Conservation (phyloP, 35 echinoderm and acorn worm species). For the Diadema setosum region DNA sequence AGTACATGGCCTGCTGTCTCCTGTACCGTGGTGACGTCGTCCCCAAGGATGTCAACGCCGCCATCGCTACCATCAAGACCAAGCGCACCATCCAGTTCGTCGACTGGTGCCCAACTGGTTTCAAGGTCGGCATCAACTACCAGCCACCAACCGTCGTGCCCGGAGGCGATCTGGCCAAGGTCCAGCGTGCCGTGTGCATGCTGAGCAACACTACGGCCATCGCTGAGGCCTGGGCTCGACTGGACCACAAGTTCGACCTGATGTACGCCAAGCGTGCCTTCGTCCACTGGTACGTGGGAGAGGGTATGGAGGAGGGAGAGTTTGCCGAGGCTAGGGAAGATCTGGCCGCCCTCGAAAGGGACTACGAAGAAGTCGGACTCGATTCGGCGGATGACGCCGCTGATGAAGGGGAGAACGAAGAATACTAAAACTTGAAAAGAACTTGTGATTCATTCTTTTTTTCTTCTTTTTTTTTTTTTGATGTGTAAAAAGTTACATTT, state of each 20-base stretch:
- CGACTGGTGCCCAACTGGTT: constrained; percentile 72
- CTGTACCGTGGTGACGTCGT: constrained; percentile 61
- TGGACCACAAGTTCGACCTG: constrained; percentile 70
- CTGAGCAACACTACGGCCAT: constrained; percentile 69
- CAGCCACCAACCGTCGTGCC: constrained; percentile 62
- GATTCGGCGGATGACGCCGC: background rate
- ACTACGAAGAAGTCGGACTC: constrained; percentile 44
- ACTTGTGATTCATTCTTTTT: no score
- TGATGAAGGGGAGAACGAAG: background rate
- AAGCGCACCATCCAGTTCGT: constrained; percentile 55
- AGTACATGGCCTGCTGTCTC: constrained; percentile 65
- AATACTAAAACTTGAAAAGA: background rate
- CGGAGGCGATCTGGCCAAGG: constrained; percentile 53
- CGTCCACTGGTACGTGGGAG: constrained; percentile 68
- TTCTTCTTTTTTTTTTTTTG: no score
- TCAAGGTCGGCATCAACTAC: constrained; percentile 77
- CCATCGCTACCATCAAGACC: constrained; percentile 39
- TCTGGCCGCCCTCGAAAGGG: constrained; percentile 58
- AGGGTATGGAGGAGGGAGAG: constrained; percentile 73
- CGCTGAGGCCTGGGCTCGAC: constrained; percentile 65
- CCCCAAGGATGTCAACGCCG: constrained; percentile 55
- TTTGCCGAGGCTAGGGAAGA: constrained; percentile 70
- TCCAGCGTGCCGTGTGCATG: constrained; percentile 64
- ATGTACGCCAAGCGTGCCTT: constrained; percentile 79
- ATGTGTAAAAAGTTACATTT: background rate